Conservation (phyloP, 2,797 vertebrate species). For the Botia almorhae region DNA sequence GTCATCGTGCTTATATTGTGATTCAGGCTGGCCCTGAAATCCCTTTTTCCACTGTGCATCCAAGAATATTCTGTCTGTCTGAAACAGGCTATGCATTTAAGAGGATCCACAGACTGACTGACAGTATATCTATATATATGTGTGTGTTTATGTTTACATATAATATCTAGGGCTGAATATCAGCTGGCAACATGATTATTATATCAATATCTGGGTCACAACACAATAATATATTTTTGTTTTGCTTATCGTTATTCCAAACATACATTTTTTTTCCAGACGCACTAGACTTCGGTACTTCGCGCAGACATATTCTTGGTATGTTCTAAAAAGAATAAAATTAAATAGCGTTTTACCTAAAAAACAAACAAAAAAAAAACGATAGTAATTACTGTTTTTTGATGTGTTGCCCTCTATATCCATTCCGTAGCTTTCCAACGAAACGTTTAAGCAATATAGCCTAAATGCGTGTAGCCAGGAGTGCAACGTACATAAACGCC, state of each 20-base stretch:
- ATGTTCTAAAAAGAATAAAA: not conserved
- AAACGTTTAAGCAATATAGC: slow-evolving; percentile 1
- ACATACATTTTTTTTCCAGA: slow-evolving; percentile 1
- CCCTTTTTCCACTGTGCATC: slow-evolving; percentile 46
- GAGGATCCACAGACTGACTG: slow-evolving; percentile 34
- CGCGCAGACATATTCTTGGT: not conserved
- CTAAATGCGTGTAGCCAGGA: slow-evolving; percentile 1
- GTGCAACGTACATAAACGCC: slow-evolving; percentile 25
- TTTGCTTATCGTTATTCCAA: not conserved
- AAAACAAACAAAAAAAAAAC: not conserved
- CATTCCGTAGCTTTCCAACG: not conserved
- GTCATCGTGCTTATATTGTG: slow-evolving; percentile 40
- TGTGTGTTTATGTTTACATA: slow-evolving; percentile 14
- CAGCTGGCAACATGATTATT: not conserved
- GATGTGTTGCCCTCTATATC: not conserved
- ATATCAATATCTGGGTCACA: slow-evolving; percentile 1
- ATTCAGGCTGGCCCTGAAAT: slow-evolving; percentile 43
- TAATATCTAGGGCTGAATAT: slow-evolving; percentile 1
- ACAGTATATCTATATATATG: slow-evolving; percentile 25
- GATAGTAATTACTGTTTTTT: not conserved
- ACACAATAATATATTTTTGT: not conserved
- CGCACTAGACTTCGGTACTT: not conserved
- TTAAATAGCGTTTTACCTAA: not conserved
- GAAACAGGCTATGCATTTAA: slow-evolving; percentile 27
- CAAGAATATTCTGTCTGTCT: slow-evolving; percentile 23